Evolutionary conservation across 2,113 vertebrate species (phyloP).

Genomic region (Hippoglossus stenolepis): DNA sequence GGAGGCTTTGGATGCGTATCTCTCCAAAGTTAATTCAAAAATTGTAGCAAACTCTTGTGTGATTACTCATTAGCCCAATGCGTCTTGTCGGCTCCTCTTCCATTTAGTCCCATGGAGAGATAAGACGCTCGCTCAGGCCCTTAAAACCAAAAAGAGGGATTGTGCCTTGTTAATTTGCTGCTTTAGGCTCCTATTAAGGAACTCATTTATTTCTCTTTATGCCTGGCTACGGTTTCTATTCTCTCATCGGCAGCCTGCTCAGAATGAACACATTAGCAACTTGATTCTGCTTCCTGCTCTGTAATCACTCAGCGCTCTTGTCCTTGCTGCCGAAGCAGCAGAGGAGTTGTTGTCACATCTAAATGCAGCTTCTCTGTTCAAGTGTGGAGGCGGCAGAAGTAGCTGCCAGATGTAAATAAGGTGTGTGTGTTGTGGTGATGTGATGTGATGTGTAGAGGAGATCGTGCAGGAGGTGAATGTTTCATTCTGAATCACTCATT

Average conservation of each 20-base stretch:
- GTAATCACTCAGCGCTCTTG: constrained; percentile 18
- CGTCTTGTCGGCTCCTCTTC: neutral
- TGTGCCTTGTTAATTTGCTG: constrained; percentile 44
- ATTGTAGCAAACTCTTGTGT: neutral
- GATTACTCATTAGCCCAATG: constrained; percentile 12
- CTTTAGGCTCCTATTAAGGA: constrained; percentile 42
- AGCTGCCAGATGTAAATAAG: neutral
- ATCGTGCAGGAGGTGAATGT: neutral
- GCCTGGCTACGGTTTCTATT: constrained; percentile 42
- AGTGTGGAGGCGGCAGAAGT: too few species aligned
- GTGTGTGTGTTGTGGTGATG: too few species aligned
- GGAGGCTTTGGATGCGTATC: neutral
- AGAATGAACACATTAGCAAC: constrained; percentile 40
- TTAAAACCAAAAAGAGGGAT: constrained; percentile 14
- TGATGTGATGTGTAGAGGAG: too few species aligned
- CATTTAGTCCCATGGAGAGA: constrained; percentile 7
- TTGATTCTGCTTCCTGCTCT: constrained; percentile 18
- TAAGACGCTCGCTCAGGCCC: neutral
- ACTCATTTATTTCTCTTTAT: constrained; percentile 53
- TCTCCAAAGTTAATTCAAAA: neutral
- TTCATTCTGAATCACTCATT: neutral
- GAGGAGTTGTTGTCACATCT: constrained; percentile 3
- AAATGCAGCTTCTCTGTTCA: too few species aligned
- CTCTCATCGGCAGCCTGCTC: constrained; percentile 1
- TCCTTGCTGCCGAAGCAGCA: neutral